Percentiles rank a stretch among this genome's conserved stretches.
Conservation (phyloP, 2,797 vertebrate species). For the Schizopygopsis malacanthus region DNA sequence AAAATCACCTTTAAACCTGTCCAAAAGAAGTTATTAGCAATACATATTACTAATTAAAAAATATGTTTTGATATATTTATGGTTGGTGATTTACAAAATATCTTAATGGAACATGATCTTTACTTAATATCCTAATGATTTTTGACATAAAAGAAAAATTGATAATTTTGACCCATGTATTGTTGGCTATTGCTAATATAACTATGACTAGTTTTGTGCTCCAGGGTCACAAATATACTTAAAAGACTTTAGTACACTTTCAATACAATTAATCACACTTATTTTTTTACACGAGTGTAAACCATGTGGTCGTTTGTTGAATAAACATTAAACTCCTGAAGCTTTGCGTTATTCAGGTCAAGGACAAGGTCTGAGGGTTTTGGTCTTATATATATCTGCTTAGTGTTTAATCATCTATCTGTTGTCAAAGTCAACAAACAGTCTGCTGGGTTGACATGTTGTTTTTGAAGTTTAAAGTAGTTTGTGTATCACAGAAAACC, state of each 20-base stretch:
- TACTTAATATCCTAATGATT: background rate
- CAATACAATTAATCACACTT: too few species aligned
- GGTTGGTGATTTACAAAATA: background rate
- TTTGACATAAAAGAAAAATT: background rate
- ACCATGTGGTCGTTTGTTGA: background rate
- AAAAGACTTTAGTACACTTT: background rate
- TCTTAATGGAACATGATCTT: background rate
- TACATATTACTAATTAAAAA: background rate
- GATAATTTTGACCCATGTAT: background rate
- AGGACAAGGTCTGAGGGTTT: slow-evolving; percentile 18
- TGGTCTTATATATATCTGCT: slow-evolving; percentile 26
- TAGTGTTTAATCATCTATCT: slow-evolving; percentile 57
- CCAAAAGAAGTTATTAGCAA: background rate
- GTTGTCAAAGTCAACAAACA: slow-evolving; percentile 52
- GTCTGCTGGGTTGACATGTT: background rate
- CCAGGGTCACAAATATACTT: background rate
- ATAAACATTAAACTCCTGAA: background rate
- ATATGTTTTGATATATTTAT: too few species aligned
- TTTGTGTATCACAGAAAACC: background rate
- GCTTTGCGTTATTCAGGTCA: slow-evolving; percentile 18
- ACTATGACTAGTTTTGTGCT: background rate
- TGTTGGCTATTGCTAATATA: background rate
- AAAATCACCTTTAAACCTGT: background rate
- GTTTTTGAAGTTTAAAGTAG: background rate
- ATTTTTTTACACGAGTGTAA: background rate